Evolutionary conservation across 2,113 vertebrate genomes (phyloP).

Genomic region (Chionomys nivalis): DNA sequence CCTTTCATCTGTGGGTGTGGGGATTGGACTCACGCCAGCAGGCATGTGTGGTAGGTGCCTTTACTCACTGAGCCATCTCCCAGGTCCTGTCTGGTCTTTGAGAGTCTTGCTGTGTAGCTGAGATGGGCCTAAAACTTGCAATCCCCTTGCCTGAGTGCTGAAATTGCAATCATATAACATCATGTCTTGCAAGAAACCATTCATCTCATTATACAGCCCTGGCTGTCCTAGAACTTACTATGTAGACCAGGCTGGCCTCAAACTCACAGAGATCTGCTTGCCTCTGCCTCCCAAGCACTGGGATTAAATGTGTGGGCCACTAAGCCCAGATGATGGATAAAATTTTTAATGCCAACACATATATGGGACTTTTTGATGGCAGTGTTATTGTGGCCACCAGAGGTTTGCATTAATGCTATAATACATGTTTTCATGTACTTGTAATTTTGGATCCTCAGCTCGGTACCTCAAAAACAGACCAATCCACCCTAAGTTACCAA

Average conservation of each 20-base stretch:
- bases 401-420: neutral
- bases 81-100: neutral
- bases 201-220: neutral
- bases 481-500: constrained; percentile 39
- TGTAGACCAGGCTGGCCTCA: neutral
- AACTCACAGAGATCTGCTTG: neutral
- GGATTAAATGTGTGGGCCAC: neutral
- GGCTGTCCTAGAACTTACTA: neutral
- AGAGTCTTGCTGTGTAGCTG: neutral
- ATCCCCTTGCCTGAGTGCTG: neutral
- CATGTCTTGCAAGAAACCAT: neutral
- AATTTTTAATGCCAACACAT: constrained; percentile 7
- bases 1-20: neutral
- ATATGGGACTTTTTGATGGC: neutral
- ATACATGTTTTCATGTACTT: neutral
- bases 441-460: neutral
- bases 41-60: neutral
- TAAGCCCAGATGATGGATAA: neutral
- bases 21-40: neutral
- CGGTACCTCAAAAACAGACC: constrained; percentile 7
- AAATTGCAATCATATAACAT: neutral
- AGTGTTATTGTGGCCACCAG: neutral
- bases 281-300: neutral
- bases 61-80: neutral
- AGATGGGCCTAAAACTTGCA: neutral